Conservation (phyloP, 2,113 vertebrate species). For the Dipodomys spectabilis region DNA sequence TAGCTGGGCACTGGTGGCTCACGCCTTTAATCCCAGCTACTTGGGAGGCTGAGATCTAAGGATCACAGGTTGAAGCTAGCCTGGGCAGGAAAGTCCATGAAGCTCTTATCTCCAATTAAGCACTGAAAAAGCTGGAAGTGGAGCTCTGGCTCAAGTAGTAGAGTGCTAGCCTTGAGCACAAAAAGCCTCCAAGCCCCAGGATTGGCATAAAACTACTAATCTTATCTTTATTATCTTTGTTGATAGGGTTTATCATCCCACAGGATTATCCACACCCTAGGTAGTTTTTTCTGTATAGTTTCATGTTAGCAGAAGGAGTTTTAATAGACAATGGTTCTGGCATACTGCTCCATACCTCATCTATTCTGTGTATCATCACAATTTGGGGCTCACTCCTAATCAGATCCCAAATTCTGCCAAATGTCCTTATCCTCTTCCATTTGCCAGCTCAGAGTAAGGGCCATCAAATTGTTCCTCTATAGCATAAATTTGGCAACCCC, state of each 20-base stretch:
- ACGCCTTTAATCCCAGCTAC: no score
- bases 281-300: not conserved
- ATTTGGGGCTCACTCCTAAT: not conserved
- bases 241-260: not conserved
- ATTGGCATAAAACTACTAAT: not conserved
- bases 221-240: not conserved
- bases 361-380: not conserved
- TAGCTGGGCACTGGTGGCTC: no score
- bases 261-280: not conserved
- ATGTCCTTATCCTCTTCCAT: constrained; percentile 15
- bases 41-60: no score
- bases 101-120: no score
- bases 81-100: no score
- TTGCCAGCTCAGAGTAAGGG: not conserved
- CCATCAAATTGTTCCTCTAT: constrained; percentile 50
- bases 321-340: not conserved
- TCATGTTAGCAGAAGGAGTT: not conserved
- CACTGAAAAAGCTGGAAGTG: no score
- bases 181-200: no score
- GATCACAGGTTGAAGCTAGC: no score
- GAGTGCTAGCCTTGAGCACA: no score
- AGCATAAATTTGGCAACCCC: constrained; percentile 56
- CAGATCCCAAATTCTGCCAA: constrained; percentile 16
- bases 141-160: no score
- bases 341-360: not conserved